These are phyloP conservation scores for Liparis tanakae DNA, from an alignment of 2,797 vertebrate species.

Conservation along the genomic window DNA sequence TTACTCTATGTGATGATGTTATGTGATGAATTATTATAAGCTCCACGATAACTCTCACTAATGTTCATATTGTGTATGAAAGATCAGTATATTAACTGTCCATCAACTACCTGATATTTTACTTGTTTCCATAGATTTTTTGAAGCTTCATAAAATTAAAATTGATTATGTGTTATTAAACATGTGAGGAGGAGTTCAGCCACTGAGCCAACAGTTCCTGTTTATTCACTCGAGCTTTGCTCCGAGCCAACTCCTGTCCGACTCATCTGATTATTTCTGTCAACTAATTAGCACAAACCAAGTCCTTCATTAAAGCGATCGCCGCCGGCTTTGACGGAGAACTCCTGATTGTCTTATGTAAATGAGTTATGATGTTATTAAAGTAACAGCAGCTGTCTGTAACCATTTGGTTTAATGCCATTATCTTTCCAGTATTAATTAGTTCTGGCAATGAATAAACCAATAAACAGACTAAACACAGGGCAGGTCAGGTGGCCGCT, in stretches of 20 bases:
- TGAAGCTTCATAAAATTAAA: conserved; percentile 14
- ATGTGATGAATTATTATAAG: conserved; percentile 49
- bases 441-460: not conserved
- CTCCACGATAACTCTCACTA: conserved; percentile 29
- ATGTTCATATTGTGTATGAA: not conserved
- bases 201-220: conserved; percentile 29
- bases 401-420: conserved; percentile 24
- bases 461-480: not conserved
- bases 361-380: conserved; percentile 19
- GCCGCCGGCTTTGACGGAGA: conserved; percentile 22
- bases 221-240: conserved; percentile 28
- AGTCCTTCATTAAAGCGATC: conserved; percentile 40
- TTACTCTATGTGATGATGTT: not conserved
- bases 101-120: not conserved
- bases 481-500: not conserved
- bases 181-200: conserved; percentile 29
- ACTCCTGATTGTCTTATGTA: conserved; percentile 28
- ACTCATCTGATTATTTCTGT: conserved; percentile 49
- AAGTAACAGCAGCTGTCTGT: conserved; percentile 5
- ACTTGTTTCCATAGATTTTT: too few relatives aligned
- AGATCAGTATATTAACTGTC: not conserved
- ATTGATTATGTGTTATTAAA: conserved; percentile 31
- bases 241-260: conserved; percentile 13
- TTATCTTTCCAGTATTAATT: conserved; percentile 13
- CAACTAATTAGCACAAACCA: conserved; percentile 47